Evolutionary conservation across 2,888 invertebrate genomes (phyloP), one percentile per base, ranked within the genome.

Genomic region (Drosophila ezoana): DNA sequence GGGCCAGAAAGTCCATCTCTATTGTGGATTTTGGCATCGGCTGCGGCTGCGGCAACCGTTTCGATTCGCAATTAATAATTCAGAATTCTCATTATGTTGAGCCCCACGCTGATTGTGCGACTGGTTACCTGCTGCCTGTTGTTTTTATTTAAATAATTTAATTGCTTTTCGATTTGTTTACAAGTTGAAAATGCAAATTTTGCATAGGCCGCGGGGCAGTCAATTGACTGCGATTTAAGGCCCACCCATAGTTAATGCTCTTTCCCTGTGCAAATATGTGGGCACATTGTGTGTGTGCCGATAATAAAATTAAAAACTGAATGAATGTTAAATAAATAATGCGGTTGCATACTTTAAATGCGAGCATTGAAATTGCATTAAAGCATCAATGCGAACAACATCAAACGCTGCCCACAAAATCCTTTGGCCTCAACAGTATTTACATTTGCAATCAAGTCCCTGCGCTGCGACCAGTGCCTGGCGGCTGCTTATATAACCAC

Each of bases 161-260:
- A 85, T 85, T 85, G 85, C 86, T 83, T 85, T 87, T 87, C 85
- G 87, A 85, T 85, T 85, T 87, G 85, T 85, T 87, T 85, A 87
- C 85, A 85, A 79, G 83, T 71, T 75, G 77, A 73, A 82, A 85
- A 85, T 85, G 85, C 87, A 87, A 85, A 85, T 85, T 83, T 64
- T 67, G 69, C 75, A 65, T 79, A 85, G 69, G 73, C 81, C 75
- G 74, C 71, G 65, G 79, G 84, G 69, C 79, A 73, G 73, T 81
- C 81, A 87, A 85, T 85, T 87, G 87, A 85, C 86, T 87, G 86
- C 85, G 76, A 83, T 87, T 85, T 83, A 77, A 80, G 40, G 37
- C 52, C 33, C 53, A 57, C 72, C 47, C 54, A 61, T 45, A 45
- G 70, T 80, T 80, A 80, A 82, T 85, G 60, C 67, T 48, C 23